These are phyloP conservation scores for Microcebus griseorufus DNA, from an alignment of 2,113 vertebrate species.

Conservation along the genomic window DNA sequence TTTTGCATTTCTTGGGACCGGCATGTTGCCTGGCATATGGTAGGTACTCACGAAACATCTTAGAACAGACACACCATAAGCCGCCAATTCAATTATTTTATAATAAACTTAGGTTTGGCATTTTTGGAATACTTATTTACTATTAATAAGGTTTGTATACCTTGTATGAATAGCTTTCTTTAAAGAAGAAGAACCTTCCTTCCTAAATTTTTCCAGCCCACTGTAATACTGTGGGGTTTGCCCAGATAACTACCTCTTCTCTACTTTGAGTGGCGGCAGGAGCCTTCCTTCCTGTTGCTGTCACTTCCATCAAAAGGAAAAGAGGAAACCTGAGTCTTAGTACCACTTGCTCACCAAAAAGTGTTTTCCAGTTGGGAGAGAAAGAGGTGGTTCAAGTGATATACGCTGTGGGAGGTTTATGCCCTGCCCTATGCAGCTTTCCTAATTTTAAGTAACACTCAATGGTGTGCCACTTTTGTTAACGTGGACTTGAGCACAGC, in stretches of 20 bases:
- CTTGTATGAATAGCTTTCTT: not conserved
- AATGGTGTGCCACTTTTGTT: not conserved
- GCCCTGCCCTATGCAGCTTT: accelerated
- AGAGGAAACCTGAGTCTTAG: not conserved
- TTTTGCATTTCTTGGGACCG: not conserved
- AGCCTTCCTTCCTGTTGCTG: not conserved
- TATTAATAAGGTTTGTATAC: not conserved
- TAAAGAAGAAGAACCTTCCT: not conserved
- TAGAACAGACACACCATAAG: not conserved
- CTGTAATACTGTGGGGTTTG: not conserved
- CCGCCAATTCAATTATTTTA: not conserved
- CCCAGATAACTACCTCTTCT: not conserved
- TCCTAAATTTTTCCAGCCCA: accelerated
- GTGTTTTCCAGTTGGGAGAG: not conserved
- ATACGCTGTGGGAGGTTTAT: not conserved
- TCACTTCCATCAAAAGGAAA: not conserved
- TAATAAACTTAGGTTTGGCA: not conserved
- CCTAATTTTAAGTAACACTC: not conserved
- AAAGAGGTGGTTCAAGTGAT: accelerated
- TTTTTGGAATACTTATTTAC: not conserved
- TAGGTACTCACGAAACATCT: not conserved
- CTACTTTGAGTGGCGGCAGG: not conserved
- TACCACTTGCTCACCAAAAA: not conserved
- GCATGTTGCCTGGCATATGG: too few relatives aligned
- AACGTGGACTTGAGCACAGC: not conserved